A percentile compares a stretch with the other conserved stretches of the same genome.
Conservation (phyloP, 2,888 invertebrate genomes). For the Romanomermis culicivorax region DNA sequence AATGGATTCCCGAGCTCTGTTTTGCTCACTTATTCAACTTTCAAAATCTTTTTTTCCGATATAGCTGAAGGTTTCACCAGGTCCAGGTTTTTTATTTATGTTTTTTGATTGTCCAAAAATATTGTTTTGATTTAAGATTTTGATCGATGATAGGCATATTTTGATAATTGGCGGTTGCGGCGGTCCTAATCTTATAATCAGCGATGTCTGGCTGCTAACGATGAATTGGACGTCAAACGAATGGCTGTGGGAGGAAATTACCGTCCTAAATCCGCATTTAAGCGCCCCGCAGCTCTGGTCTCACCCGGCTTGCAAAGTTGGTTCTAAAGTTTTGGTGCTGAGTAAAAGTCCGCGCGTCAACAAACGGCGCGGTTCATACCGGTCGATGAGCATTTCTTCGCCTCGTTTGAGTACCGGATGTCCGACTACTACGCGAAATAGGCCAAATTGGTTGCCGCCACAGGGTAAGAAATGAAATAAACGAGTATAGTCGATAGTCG, state of each 20-base stretch:
- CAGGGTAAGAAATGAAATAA: too few species aligned
- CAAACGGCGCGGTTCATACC: not conserved
- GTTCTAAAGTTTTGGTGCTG: slow-evolving; percentile 28
- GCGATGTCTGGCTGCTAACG: slow-evolving; percentile 69
- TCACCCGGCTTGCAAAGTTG: slow-evolving; percentile 61
- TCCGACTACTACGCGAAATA: not conserved
- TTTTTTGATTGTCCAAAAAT: too few species aligned
- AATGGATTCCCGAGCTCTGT: too few species aligned
- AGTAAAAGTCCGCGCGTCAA: slow-evolving; percentile 23
- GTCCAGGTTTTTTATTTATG: too few species aligned
- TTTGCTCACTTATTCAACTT: too few species aligned
- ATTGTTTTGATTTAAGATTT: slow-evolving; percentile 36
- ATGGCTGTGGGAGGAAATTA: slow-evolving; percentile 40
- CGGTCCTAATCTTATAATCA: slow-evolving; percentile 41
- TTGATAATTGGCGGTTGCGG: slow-evolving; percentile 38
- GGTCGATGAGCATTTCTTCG: not conserved
- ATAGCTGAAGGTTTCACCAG: too few species aligned
- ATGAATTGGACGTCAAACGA: slow-evolving; percentile 45
- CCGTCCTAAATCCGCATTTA: slow-evolving; percentile 52
- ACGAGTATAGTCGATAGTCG: too few species aligned
- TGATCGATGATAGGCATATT: slow-evolving; percentile 51
- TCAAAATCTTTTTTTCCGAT: too few species aligned
- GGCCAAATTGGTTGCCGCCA: not conserved
- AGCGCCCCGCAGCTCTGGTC: slow-evolving; percentile 74
- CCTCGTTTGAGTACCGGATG: not conserved